These are phyloP conservation scores for Apostichopus parvimensis DNA, from an alignment of 35 echinoderm and acorn worm genomes.

Conservation along the genomic window DNA sequence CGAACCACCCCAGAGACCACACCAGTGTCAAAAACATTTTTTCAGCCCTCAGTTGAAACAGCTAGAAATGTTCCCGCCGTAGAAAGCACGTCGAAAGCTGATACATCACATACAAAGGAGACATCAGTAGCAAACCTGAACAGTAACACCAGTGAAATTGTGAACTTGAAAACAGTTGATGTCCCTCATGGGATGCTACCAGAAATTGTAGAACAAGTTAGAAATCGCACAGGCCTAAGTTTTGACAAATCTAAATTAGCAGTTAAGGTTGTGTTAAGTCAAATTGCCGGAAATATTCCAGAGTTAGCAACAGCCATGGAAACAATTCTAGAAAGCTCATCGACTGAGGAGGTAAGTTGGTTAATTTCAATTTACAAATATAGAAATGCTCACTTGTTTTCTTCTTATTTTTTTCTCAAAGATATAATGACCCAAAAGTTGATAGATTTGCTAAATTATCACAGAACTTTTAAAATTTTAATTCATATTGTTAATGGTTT, in stretches of 20 bases:
- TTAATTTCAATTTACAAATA: too few relatives aligned
- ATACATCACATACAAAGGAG: neutral
- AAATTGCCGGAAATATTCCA: slow-evolving; percentile 69
- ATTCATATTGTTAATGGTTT: too few relatives aligned
- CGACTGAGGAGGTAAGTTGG: neutral
- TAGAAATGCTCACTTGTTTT: too few relatives aligned
- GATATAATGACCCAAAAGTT: too few relatives aligned
- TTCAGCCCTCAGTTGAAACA: slow-evolving; percentile 11
- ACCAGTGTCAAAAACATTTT: neutral
- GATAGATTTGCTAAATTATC: too few relatives aligned
- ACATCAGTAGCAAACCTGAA: neutral
- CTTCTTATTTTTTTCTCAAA: too few relatives aligned
- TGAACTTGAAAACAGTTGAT: slow-evolving; percentile 23
- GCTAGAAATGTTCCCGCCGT: neutral
- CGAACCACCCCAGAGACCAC: slow-evolving; percentile 12
- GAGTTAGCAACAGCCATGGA: slow-evolving; percentile 69
- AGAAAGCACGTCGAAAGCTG: neutral
- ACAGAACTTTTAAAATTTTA: too few relatives aligned
- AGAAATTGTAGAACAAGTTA: slow-evolving; percentile 88
- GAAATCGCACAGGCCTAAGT: slow-evolving; percentile 86
- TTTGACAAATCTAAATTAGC: slow-evolving; percentile 85
- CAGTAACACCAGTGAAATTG: neutral
- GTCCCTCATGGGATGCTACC: slow-evolving; percentile 65
- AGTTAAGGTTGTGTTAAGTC: slow-evolving; percentile 57
- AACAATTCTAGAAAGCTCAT: slow-evolving; percentile 60